Base-by-base conservation (phyloP, 1,140 invertebrate genomes). In the Drosophila mauritiana region DNA sequence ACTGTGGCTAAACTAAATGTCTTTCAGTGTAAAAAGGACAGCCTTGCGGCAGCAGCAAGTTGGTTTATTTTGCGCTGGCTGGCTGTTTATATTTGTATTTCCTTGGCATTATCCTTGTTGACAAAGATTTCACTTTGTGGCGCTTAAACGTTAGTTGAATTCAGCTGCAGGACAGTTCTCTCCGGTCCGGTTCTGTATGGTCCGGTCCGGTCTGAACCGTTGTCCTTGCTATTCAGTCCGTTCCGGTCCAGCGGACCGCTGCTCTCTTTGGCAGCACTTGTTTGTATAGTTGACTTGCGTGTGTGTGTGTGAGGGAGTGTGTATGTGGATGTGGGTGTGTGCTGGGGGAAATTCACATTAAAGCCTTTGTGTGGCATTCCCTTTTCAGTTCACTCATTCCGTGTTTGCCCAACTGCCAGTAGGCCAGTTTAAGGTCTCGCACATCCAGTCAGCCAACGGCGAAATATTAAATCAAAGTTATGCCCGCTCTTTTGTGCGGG, bases 11-110 rank as follows among this genome's bases (percentile, higher is more conserved):
- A 34, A 4, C 12, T 1, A 3, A 13, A 13, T 20, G 20, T 45
- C 15, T 17, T 22, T 11, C 0, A 57, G 61, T 67, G 62, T 22
- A 36, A 13, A 11, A 22, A 31, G 53, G 39, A 43, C 46, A 69
- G 57, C 74, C 63, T 49, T 79, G 48, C 65, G 68, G 81, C 49
- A 86, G 64, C 68, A 51, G 67, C 80, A 79, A 84, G 80, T 86
- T 86, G 80, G 80, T 89, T 80, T 78, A 89, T 85, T 89, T 89
- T 89, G 84, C 80, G 84, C 80, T 89, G 72, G 84, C 80, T 78
- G 82, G 80, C 84, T 89, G 84, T 89, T 89, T 89, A 89, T 89
- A 89, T 89, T 89, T 89, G 84, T 89, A 89, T 89, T 89, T 89
- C 84, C 84, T 89, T 89, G 85, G 84, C 80, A 89, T 89, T 89